Evolutionary conservation across 35 echinoderm and acorn worm genomes (phyloP).

Genomic region (Apostichopus japonicus): DNA sequence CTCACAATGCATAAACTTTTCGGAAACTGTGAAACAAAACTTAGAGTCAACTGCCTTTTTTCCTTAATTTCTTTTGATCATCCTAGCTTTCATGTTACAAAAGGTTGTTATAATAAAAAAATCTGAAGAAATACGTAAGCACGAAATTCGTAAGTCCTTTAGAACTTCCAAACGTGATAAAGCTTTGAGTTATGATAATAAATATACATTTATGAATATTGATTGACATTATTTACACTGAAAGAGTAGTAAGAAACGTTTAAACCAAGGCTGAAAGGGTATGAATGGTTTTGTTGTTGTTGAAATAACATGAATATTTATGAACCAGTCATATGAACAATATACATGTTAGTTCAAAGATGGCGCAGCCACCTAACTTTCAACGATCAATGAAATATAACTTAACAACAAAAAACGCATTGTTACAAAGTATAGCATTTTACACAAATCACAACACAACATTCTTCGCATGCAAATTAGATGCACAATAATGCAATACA

Average conservation of each 20-base stretch:
- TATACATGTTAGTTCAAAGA: neutral
- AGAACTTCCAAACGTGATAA: constrained; percentile 1
- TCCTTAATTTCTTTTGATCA: too few relatives aligned
- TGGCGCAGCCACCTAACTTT: constrained; percentile 28
- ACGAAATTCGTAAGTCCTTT: neutral
- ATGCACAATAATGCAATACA: too few relatives aligned
- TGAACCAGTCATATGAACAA: constrained; percentile 28
- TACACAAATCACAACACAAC: too few relatives aligned
- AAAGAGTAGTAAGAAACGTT: constrained; percentile 36
- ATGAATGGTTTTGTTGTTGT: constrained; percentile 5
- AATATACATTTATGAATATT: constrained; percentile 38
- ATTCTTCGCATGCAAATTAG: too few relatives aligned
- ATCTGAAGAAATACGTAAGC: neutral
- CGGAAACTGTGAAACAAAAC: too few relatives aligned
- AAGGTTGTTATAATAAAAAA: neutral
- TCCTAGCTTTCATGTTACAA: too few relatives aligned
- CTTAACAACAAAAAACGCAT: too few relatives aligned
- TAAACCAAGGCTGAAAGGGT: constrained; percentile 19
- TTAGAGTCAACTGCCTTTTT: too few relatives aligned
- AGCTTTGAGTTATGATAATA: constrained; percentile 23
- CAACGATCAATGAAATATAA: neutral
- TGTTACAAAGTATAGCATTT: too few relatives aligned
- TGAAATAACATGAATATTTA: constrained; percentile 29
- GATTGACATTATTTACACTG: constrained; percentile 39
- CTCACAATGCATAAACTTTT: too few relatives aligned